Percentiles rank a stretch among this genome's conserved stretches.
Conservation (phyloP, 1,140 invertebrate genomes). For the Diabrotica undecimpunctata region DNA sequence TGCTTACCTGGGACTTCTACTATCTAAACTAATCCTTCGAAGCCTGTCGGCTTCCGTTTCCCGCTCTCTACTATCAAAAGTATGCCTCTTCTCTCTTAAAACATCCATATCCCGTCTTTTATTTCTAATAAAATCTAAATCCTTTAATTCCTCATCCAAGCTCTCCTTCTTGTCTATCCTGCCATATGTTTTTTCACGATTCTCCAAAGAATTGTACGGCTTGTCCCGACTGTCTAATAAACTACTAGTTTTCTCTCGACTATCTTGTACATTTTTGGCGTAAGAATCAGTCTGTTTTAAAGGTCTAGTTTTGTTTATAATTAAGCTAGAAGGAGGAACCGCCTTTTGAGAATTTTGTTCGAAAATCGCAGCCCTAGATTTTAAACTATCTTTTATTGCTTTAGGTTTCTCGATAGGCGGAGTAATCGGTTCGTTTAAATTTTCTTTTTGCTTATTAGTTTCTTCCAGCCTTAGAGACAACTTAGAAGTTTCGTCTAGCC, state of each 20-base stretch:
- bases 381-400: slow-evolving; percentile 30
- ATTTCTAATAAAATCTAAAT: slow-evolving; percentile 35
- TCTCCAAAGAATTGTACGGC: not conserved
- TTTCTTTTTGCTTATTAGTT: not conserved
- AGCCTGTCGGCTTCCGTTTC: slow-evolving; percentile 34
- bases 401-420: not conserved
- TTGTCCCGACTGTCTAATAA: not conserved
- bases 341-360: slow-evolving; percentile 33
- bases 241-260: slow-evolving; percentile 16
- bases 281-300: slow-evolving; percentile 17
- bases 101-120: slow-evolving; percentile 28
- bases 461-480: slow-evolving; percentile 7
- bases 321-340: slow-evolving; percentile 13
- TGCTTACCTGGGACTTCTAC: slow-evolving; percentile 38
- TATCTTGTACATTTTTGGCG: slow-evolving; percentile 16
- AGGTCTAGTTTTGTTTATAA: slow-evolving; percentile 7
- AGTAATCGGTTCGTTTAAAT: not conserved
- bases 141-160: slow-evolving; percentile 24
- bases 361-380: slow-evolving; percentile 38
- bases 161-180: slow-evolving; percentile 15
- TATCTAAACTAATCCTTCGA: slow-evolving; percentile 40
- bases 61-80: slow-evolving; percentile 38
- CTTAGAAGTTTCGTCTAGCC: not conserved
- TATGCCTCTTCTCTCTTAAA: slow-evolving; percentile 36
- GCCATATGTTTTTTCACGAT: slow-evolving; percentile 4